phyloP scores from a whole-genome alignment of 2,797 vertebrate species.

The Sebastes reedi region DNA sequence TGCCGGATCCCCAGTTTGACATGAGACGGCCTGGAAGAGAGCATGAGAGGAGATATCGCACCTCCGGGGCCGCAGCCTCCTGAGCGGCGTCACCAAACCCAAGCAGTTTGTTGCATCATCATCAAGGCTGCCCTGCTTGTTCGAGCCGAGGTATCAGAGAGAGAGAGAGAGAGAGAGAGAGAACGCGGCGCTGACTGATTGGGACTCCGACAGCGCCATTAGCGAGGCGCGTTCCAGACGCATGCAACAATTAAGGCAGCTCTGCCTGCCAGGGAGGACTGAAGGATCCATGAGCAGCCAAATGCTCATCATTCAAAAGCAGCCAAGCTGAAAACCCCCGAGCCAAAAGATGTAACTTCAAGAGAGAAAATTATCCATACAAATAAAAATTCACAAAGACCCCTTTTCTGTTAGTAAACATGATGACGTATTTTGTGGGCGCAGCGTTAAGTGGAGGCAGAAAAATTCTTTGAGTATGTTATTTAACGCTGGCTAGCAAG shows the following conservation, averaged over 20 bases:
- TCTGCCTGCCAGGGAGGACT: slow-evolving; percentile 58
- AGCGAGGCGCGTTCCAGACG: slow-evolving; percentile 63
- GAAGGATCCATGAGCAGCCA: slow-evolving; percentile 55
- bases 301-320: slow-evolving; percentile 53
- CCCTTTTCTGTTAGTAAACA: no score
- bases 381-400: slow-evolving; percentile 3
- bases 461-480: no score
- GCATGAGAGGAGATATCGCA: slow-evolving; percentile 53
- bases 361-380: slow-evolving; percentile 32
- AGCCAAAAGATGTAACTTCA: slow-evolving; percentile 47
- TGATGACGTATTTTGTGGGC: no score
- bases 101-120: slow-evolving; percentile 57
- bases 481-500: no score
- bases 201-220: slow-evolving; percentile 55
- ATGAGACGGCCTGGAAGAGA: slow-evolving; percentile 34
- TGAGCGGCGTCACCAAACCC: slow-evolving; percentile 37
- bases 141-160: slow-evolving; percentile 33
- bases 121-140: slow-evolving; percentile 46
- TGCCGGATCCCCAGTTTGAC: slow-evolving; percentile 53
- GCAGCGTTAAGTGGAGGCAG: no score
- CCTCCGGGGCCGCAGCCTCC: slow-evolving; percentile 27
- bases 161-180: slow-evolving; percentile 10
- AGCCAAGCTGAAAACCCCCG: slow-evolving; percentile 54
- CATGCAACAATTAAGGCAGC: slow-evolving; percentile 63
- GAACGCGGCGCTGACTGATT: slow-evolving; percentile 42